phyloP scores from a whole-genome alignment of 2,113 vertebrate species.

The Mesoclemmys tuberculata region DNA sequence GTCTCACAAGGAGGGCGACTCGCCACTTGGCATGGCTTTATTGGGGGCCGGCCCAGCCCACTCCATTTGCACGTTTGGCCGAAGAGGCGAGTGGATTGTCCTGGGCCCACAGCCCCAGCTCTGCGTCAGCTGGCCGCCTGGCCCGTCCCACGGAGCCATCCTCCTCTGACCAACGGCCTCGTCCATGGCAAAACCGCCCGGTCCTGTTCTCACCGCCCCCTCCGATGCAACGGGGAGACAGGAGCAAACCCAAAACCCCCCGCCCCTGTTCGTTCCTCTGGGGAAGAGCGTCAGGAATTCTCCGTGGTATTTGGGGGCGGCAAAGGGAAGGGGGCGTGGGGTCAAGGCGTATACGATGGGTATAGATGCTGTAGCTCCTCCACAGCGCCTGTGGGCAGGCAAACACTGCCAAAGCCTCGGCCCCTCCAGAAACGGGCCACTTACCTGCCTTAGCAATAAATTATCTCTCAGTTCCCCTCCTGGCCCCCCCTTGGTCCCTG shows the following conservation, averaged over 20 bases:
- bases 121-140: background rate
- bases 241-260: background rate
- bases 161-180: background rate
- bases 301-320: background rate
- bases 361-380: background rate
- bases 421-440: background rate
- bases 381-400: background rate
- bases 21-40: slow-evolving; percentile 7
- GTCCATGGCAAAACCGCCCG: background rate
- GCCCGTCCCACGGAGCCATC: background rate
- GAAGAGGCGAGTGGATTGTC: background rate
- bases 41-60: slow-evolving; percentile 26
- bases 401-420: background rate
- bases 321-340: background rate
- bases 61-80: slow-evolving; percentile 42
- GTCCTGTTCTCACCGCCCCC: background rate
- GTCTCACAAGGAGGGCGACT: background rate
- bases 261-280: background rate
- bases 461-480: background rate
- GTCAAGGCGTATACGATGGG: background rate
- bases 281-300: slow-evolving; percentile 24
- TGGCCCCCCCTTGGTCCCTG: background rate
- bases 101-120: accelerated
- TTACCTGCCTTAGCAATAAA: background rate
- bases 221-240: accelerated